Conservation (phyloP, 2,797 vertebrate species). For the Distichodus sexfasciatus region DNA sequence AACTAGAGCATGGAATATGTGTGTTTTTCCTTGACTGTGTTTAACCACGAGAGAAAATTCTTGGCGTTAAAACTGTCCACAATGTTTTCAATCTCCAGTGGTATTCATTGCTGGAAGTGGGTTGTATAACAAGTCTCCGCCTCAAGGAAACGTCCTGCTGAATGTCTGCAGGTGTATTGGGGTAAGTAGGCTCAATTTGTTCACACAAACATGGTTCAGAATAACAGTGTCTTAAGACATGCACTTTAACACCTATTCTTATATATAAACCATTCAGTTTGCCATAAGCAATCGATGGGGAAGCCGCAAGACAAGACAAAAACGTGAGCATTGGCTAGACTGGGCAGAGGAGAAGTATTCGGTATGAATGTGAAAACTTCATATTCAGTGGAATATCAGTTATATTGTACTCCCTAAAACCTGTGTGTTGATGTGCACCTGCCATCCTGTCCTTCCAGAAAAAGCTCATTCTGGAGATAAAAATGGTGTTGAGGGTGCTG, state of each 20-base stretch:
- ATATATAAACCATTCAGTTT: constrained; percentile 73
- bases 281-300: constrained; percentile 84
- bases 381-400: not conserved
- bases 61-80: no score
- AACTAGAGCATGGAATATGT: no score
- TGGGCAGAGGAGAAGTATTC: constrained; percentile 93
- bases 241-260: not conserved
- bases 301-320: constrained; percentile 65
- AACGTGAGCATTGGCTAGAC: constrained; percentile 90
- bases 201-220: not conserved
- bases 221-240: not conserved
- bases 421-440: not conserved
- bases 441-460: constrained; percentile 74
- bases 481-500: constrained; percentile 89
- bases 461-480: constrained; percentile 86
- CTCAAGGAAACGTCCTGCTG: constrained; percentile 86
- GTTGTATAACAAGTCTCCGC: constrained; percentile 86
- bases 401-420: not conserved
- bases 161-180: constrained; percentile 85
- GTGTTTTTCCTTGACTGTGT: no score
- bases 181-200: constrained; percentile 78
- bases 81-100: constrained; percentile 65
- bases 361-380: constrained; percentile 61
- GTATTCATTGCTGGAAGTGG: constrained; percentile 89
- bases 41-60: no score